Conservation (phyloP, 2,113 vertebrate species). For the Circaetus cinerascens region DNA sequence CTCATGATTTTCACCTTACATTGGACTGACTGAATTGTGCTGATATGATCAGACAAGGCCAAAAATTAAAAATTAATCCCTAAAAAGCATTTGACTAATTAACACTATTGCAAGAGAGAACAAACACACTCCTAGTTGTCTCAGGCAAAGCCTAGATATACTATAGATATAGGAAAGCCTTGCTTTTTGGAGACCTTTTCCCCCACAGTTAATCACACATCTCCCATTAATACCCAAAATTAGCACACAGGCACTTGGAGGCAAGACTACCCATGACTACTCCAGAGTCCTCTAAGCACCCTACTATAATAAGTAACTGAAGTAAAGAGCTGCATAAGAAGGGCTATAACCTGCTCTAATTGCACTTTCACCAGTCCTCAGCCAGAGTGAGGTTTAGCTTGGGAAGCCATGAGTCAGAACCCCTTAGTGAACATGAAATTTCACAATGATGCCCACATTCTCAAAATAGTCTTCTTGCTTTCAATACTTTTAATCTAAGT, state of each 20-base stretch:
- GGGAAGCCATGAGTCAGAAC: neutral
- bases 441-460: neutral
- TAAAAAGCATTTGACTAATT: neutral
- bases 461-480: neutral
- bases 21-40: neutral
- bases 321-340: neutral
- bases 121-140: neutral
- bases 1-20: neutral
- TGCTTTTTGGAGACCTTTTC: neutral
- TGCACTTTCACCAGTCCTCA: neutral
- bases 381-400: neutral
- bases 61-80: neutral
- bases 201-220: neutral
- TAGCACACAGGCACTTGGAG: rapidly evolving
- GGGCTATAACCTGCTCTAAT: neutral
- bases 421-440: rapidly evolving
- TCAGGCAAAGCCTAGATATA: neutral
- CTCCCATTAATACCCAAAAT: neutral
- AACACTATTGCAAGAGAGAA: neutral
- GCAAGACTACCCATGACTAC: neutral
- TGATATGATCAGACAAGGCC: neutral
- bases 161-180: neutral
- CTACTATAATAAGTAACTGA: neutral
- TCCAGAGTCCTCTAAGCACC: no score
- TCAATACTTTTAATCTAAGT: neutral